Evolutionary conservation across 1,140 invertebrate species (phyloP).

Genomic region (Drosophila pallidifrons): DNA sequence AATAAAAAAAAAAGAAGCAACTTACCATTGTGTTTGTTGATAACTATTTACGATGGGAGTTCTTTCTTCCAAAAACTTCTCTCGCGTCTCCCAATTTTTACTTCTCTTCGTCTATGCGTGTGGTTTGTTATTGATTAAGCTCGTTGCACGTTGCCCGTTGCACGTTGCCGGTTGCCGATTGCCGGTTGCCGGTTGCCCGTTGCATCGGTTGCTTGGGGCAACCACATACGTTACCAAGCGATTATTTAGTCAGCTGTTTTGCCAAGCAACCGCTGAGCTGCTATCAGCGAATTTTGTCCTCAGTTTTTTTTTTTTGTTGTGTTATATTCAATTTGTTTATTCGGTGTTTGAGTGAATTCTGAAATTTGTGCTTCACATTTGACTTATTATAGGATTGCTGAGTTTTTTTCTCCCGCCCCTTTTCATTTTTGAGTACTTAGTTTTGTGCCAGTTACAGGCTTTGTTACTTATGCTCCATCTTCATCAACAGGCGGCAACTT

Average conservation of each 20-base stretch:
- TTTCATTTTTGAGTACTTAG: not conserved
- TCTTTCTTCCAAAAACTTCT: not conserved
- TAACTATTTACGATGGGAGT: conserved; percentile 6
- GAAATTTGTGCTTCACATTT: conserved; percentile 17
- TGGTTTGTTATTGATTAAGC: not conserved
- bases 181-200: conserved; percentile 4
- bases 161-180: not conserved
- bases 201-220: not conserved
- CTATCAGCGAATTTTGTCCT: conserved; percentile 13
- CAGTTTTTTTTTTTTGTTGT: conserved; percentile 4
- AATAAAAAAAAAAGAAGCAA: not conserved
- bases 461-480: not conserved
- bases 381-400: not conserved
- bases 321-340: not conserved
- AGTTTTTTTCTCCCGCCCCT: not conserved
- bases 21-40: conserved; percentile 35
- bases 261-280: conserved; percentile 35
- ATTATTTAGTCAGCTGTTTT: not conserved
- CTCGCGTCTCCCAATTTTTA: too few species aligned
- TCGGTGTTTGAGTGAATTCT: conserved; percentile 33
- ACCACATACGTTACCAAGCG: conserved; percentile 6
- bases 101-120: not conserved
- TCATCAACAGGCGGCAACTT: not conserved
- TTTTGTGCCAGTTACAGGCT: not conserved
- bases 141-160: not conserved